Percentiles rank a stretch among this genome's conserved stretches.
Conservation (phyloP, 1,140 invertebrate species). For the Ladona fulva region DNA sequence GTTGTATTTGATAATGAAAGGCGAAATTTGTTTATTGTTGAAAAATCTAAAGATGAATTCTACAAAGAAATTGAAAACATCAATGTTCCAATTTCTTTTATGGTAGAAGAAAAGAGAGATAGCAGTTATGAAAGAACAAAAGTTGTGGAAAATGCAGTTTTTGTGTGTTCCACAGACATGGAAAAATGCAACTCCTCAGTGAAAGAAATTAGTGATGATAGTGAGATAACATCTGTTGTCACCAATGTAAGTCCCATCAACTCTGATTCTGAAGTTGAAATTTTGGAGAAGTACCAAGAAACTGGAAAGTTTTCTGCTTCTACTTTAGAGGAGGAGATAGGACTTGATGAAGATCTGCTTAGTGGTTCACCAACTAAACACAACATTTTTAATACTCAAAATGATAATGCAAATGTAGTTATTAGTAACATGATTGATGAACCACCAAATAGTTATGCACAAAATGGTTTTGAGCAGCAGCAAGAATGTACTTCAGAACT, state of each 20-base stretch:
- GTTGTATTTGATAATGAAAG: background rate
- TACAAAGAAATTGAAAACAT: background rate
- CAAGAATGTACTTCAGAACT: too few species aligned
- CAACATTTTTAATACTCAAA: too few species aligned
- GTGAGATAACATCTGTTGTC: background rate
- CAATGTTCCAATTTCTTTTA: too few species aligned
- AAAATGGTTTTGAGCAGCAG: too few species aligned
- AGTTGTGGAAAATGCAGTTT: background rate
- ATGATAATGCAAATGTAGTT: too few species aligned
- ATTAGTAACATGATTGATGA: too few species aligned
- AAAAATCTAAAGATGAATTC: background rate
- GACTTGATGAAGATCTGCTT: background rate
- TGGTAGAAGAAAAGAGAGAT: background rate
- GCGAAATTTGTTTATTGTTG: background rate
- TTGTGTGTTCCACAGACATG: background rate
- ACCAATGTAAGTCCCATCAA: background rate
- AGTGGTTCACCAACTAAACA: too few species aligned
- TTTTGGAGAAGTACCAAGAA: background rate
- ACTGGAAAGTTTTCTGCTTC: background rate
- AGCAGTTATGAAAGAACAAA: background rate
- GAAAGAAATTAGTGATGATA: background rate
- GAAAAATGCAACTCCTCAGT: too few species aligned
- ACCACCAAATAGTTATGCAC: too few species aligned
- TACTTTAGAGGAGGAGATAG: background rate
- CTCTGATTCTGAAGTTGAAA: background rate